phyloP scores from a whole-genome alignment of 2,888 invertebrate species.

The Glaucopsyche alexis region DNA sequence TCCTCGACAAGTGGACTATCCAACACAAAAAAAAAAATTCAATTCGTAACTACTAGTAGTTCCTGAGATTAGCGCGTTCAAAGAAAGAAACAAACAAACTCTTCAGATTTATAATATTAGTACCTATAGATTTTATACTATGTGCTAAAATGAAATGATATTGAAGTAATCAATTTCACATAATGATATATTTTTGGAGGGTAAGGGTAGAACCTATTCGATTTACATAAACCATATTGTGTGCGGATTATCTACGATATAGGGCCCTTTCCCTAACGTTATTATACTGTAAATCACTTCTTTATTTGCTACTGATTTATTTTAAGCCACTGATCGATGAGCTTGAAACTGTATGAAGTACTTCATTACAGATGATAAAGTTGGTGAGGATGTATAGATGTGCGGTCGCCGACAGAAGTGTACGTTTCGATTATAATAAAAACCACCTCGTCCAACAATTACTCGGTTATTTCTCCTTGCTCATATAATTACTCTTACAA shows the following conservation, averaged over 20 bases:
- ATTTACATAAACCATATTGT: constrained; percentile 12
- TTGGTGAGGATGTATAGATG: background rate
- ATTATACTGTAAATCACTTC: constrained; percentile 14
- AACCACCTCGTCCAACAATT: too few species aligned
- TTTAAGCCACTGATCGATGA: background rate
- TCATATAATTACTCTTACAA: too few species aligned
- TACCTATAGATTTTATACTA: too few species aligned
- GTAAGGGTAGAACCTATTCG: constrained; percentile 10
- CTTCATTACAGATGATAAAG: background rate
- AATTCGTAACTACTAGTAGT: too few species aligned
- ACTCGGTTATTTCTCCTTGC: too few species aligned
- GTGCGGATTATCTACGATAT: background rate
- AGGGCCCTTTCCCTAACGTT: background rate
- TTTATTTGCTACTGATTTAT: constrained; percentile 7
- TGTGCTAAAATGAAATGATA: too few species aligned
- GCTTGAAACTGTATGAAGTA: background rate
- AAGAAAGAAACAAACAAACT: too few species aligned
- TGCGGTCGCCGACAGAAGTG: background rate
- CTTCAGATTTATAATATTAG: too few species aligned
- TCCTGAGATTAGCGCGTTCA: too few species aligned
- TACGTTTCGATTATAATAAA: too few species aligned
- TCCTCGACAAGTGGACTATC: too few species aligned
- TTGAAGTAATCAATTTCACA: background rate
- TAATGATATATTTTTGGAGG: background rate
- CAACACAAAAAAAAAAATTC: too few species aligned